Base-by-base conservation (phyloP, 2,113 vertebrate species). In the Mustela nigripes region DNA sequence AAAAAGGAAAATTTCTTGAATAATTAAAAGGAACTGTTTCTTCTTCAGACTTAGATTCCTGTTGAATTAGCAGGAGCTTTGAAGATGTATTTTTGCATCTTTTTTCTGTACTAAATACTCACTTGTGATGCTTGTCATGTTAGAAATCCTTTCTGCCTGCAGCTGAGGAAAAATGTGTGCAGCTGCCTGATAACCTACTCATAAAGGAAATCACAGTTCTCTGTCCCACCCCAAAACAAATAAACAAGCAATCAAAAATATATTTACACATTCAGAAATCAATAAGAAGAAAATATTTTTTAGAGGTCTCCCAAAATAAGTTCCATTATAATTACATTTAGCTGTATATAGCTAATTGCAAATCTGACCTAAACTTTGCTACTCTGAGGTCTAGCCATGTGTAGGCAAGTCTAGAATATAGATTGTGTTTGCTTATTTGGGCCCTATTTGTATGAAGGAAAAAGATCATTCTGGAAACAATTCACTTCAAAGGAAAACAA, bases 1-100 rank as follows among this genome's bases (percentile, higher is more conserved):
- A 87, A 95, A 93, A n/a, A 48, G 4, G 28, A 95, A 81, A 63
- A 81, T 88, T 92, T 74, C 11, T 88, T n/a, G 24, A 91, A 53
- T 73, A 84, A 96, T 82, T 89, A 33, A 93, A 96, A 94, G 3
- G 5, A 91, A 96, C 53, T 71, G 0, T 78, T 84, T 73, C 16
- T 65, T 86, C 24, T 86, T 95, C 12, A 60, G 45, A 88, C 2
- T 69, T 65, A 86, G 15, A 86, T 79, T 85, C 33, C 2, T 39
- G 67, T 12, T 81, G 62, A 97, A 96, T 95, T 82, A 86, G 5
- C 58, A 85, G 33, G 22, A 56, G 2, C 24, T 76, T 74, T 79
- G 67, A 94, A 82, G 33, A 84, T 82, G 28, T 22, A 14, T 1
- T 74, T 93, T 95, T 88, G 9, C 50, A 31, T 95, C 91, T 97